Percentiles rank a stretch among this genome's conserved stretches.
Evolutionary conservation across 2,113 vertebrate genomes (phyloP).

Genomic region (Butastur rufipennis): DNA sequence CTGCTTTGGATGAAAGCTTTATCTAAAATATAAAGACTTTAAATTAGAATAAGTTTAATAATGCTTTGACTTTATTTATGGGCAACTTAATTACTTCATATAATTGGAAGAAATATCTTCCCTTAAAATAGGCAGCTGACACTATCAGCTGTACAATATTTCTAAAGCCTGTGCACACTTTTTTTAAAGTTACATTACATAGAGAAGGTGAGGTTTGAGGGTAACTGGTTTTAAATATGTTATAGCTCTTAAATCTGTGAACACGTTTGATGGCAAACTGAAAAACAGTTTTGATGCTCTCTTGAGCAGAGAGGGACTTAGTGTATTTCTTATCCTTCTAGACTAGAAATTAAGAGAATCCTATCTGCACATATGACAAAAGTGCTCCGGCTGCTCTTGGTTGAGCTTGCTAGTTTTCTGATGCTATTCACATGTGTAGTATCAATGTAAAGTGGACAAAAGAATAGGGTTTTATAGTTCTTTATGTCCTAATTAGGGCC

Average conservation of each 20-base stretch:
- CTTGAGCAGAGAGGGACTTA: neutral
- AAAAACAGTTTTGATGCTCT: neutral
- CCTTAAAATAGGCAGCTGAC: neutral
- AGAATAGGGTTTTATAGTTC: constrained; percentile 47
- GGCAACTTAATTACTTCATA: neutral
- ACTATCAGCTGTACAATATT: neutral
- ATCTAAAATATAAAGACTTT: neutral
- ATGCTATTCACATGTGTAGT: constrained; percentile 39
- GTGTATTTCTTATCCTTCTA: neutral
- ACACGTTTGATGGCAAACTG: neutral
- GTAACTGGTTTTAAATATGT: neutral
- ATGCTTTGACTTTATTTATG: constrained; percentile 37
- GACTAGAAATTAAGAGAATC: neutral
- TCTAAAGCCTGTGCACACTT: accelerated
- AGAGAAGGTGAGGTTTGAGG: neutral
- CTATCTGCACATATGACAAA: neutral
- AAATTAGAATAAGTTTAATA: constrained; percentile 18
- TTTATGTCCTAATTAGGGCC: constrained; percentile 63
- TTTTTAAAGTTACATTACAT: neutral
- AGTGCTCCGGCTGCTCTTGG: constrained; percentile 3
- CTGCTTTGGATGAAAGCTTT: constrained; percentile 24
- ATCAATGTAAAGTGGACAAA: constrained; percentile 52
- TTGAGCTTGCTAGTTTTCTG: constrained; percentile 27
- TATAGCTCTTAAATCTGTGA: neutral
- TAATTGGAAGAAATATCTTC: neutral